phyloP scores from a whole-genome alignment of 2,888 invertebrate genomes.

The Drosophila monieri region DNA sequence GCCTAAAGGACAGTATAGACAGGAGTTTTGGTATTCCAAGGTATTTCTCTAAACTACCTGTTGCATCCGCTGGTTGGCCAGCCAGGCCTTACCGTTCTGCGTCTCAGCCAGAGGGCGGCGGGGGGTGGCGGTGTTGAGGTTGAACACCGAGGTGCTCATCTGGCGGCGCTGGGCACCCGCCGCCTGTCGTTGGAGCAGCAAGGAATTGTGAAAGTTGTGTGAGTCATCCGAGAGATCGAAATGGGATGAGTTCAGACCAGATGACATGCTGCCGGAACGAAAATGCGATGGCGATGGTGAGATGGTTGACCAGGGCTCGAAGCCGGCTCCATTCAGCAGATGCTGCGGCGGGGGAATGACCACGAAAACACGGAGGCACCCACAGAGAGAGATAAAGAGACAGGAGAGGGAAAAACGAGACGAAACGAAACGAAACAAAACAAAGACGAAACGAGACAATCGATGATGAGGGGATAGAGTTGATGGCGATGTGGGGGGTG shows the following conservation, averaged over 20 bases:
- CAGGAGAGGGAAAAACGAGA: conserved; percentile 44
- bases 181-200: conserved; percentile 80
- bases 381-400: conserved; percentile 42
- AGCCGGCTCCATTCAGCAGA: conserved; percentile 68
- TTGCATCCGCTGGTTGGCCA: conserved; percentile 84
- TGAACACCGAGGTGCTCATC: conserved; percentile 86
- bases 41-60: conserved; percentile 84
- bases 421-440: conserved; percentile 45
- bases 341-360: conserved; percentile 55
- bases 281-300: conserved; percentile 84
- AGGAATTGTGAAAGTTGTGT: conserved; percentile 79
- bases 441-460: conserved; percentile 45
- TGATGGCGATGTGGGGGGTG: background rate
- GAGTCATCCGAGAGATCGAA: conserved; percentile 83
- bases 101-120: conserved; percentile 77
- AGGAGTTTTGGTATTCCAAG: background rate
- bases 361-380: conserved; percentile 49
- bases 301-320: conserved; percentile 84
- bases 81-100: conserved; percentile 62
- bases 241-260: conserved; percentile 83
- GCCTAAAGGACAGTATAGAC: conserved; percentile 84
- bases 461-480: conserved; percentile 37
- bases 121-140: conserved; percentile 83
- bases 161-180: conserved; percentile 67
- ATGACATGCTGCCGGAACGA: conserved; percentile 84